Conservation (phyloP, 2,888 invertebrate genomes). For the Drosophila basisetae region DNA sequence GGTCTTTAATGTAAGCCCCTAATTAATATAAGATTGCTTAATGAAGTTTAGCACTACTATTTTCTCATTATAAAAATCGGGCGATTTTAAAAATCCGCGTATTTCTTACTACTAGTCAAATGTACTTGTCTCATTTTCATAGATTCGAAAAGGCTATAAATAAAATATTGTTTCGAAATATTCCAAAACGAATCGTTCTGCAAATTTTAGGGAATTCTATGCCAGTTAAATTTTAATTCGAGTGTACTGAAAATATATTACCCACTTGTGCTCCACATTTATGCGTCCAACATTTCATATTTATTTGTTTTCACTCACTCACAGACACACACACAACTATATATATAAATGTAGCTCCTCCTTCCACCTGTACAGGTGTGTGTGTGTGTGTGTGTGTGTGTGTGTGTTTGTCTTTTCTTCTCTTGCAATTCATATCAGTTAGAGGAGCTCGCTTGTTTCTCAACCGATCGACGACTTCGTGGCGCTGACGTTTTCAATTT, state of each 20-base stretch:
- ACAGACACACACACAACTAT: background rate
- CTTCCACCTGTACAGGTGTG: slow-evolving; percentile 41
- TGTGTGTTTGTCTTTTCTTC: slow-evolving; percentile 13
- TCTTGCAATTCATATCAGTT: slow-evolving; percentile 64
- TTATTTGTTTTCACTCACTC: slow-evolving; percentile 63
- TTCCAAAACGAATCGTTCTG: background rate
- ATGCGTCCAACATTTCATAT: slow-evolving; percentile 78
- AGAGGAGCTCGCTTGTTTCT: slow-evolving; percentile 28
- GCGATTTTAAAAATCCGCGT: background rate
- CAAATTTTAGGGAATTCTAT: too few relatives aligned
- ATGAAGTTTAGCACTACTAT: background rate
- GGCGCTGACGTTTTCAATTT: slow-evolving; percentile 83
- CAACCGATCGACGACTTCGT: slow-evolving; percentile 59
- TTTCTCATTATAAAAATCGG: background rate
- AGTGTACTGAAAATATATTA: slow-evolving; percentile 43
- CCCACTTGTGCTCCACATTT: slow-evolving; percentile 69
- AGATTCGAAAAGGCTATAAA: too few relatives aligned
- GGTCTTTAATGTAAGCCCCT: background rate
- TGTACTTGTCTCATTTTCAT: background rate
- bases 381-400: slow-evolving; percentile 4
- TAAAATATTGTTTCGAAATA: background rate
- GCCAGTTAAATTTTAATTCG: background rate
- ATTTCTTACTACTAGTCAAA: background rate
- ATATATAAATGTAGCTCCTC: slow-evolving; percentile 29
- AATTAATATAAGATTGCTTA: background rate